Conservation (phyloP, 2,888 invertebrate species). For the Lordiphosa fenestrarum region DNA sequence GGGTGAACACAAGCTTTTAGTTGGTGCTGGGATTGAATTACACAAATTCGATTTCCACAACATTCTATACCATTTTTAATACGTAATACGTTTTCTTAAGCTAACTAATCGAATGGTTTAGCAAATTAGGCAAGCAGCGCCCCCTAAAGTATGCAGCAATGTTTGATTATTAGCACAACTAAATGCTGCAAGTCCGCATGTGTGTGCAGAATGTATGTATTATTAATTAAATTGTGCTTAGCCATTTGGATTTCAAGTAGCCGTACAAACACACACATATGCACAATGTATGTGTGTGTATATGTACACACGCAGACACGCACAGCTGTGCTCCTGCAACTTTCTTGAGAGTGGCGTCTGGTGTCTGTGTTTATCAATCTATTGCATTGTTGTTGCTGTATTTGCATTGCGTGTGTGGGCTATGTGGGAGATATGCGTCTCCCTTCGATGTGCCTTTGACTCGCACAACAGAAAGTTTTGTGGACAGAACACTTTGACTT, state of each 20-base stretch:
- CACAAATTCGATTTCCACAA: no score
- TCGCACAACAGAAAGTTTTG: no score
- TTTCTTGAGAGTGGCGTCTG: not conserved
- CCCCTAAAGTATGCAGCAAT: slow-evolving; percentile 25
- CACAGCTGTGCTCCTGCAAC: not conserved
- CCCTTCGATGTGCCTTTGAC: no score
- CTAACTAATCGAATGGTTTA: not conserved
- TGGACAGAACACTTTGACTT: no score
- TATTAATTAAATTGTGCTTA: not conserved
- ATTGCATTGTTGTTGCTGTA: no score
- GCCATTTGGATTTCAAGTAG: no score
- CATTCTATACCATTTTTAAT: no score
- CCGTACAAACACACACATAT: not conserved
- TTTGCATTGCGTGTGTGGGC: slow-evolving; percentile 2
- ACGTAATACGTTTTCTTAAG: no score
- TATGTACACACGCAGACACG: not conserved
- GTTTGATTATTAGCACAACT: slow-evolving; percentile 36
- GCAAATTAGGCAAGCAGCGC: not conserved
- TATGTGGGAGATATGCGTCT: slow-evolving; percentile 1
- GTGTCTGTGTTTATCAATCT: not conserved
- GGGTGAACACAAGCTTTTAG: no score
- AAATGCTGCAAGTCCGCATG: slow-evolving; percentile 33
- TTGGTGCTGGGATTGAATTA: no score
- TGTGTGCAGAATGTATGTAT: slow-evolving; percentile 9
- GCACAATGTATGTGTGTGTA: not conserved